Evolutionary conservation across 2,888 invertebrate species (phyloP), one percentile per base, ranked within the genome.

Genomic region (Tipula lateralis): DNA sequence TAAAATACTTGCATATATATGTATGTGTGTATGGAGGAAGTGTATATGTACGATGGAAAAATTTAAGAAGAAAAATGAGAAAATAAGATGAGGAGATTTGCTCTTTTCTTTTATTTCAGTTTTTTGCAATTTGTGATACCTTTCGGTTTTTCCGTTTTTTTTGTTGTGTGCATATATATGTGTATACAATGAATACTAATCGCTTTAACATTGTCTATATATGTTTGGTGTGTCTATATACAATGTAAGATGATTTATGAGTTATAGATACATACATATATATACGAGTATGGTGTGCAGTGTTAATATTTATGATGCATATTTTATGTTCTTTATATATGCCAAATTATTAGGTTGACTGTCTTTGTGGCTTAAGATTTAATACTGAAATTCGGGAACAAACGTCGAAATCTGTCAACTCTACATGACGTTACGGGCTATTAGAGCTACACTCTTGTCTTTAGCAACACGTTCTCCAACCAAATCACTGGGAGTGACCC

Each of bases 81-180:
- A 66, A 66, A 66, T 66, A 16, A 50, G 44, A 16, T 16, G 44
- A 50, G 44, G 66, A 24, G 66, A 66, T 66, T 66, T 66, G 66
- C 66, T 66, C 66, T 66, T 66, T 66, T 44, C 3, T 44, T 44
- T 44, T 39, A n/a, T 39, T 39, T 39, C 13, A 39, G 36, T 36
- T n/a, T 44, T n/a, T 44, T 66, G 9, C 66, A 66, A 66, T 66
- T 66, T 66, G 66, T 66, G 66, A 66, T 66, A 66, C 66, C 66
- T 66, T 12, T 24, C 24, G 24, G 66, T 24, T 66, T 66, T 9
- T 66, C 9, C 9, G 7, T 66, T 66, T 19, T 66, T 66, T 19
- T 66, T 66, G 12, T 66, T 66, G 66, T 66, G 12, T 66, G 44
- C 2, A 50, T 66, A 16, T 1, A 44, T 44, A 66, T 24, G 44